Evolutionary conservation across 2,113 vertebrate genomes (phyloP), one percentile per base, ranked within the genome.

Genomic region (Planiliza haematocheilus): DNA sequence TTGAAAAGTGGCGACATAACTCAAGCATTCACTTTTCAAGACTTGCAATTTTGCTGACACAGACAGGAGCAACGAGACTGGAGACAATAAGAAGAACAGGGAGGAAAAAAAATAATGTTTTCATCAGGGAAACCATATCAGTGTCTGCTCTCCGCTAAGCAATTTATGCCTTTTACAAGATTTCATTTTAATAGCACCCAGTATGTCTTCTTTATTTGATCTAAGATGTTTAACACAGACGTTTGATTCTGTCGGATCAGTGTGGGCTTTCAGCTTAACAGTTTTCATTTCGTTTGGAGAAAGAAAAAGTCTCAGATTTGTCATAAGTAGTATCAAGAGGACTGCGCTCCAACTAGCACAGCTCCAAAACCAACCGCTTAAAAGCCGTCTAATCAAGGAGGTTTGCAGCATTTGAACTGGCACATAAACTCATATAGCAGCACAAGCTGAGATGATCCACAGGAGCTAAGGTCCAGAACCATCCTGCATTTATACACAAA

Each of bases 1-100:
- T 72, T 77, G 68, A 81, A 77, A 74, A 36, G 55, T 43, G 61
- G 57, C 20, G 46, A 83, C 81, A 84, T 36, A 52, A 66, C 58
- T 72, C 45, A 61, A 51, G 59, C 10, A 11, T 71, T 79, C 65
- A 51, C 68, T 73, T 79, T 52, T 69, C 17, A 45, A 68, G 62
- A 74, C 34, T 2, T 51, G 24, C 8, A 16, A 12, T 74, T 70
- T 72, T 66, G 67, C 66, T 78, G 74, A 61, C 30, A 66, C 37
- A 56, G 56, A 72, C 24, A 4, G 37, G n/a, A 37, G 18, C 4
- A 21, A 71, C 60, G 41, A 67, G 17, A 56, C 41, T 36, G 65
- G 65, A 56, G 63, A 52, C 38, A 50, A 20, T 9, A 11, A 37
- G 16, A 17, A 20, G n/a, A 63, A 21, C 30, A 51, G 45, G 34